Base-by-base conservation (phyloP, 1,140 invertebrate species). In the Aporrectodea caliginosa region DNA sequence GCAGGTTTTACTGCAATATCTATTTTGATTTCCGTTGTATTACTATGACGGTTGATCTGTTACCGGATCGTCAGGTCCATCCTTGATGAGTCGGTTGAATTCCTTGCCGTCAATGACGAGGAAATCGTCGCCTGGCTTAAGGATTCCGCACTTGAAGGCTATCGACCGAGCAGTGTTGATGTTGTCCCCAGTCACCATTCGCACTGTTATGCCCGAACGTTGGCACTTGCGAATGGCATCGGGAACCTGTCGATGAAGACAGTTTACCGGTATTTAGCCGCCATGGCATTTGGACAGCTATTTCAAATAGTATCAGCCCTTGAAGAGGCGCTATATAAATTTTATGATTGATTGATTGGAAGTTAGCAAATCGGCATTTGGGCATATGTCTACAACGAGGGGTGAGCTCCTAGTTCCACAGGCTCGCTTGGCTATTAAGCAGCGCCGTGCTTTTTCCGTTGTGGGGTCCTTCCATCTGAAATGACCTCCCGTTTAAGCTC, bases 151-250 rank as follows among this genome's bases (percentile, higher is more conserved):
- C 85, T 91, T 88, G 83, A 90, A 87, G 0, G 93, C 93, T 75
- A 94, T 93, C 0, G 93, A 92, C 83, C 92, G 92, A 22, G 94
- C 93, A 0, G 94, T 95, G 27, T 93, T 91, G 0, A 93, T 93
- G 87, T 95, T 94, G 88, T 94, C 93, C 16, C 93, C 93, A 0
- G 93, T 94, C 33, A 89, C 88, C 86, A 87, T 87, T 29, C 84
- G 83, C 12, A 87, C 83, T 90, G 98, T 98, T 86, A 99, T 99
- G 90, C 97, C 97, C 88, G 97, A 97, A 84, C 95, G 97, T 85
- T 97, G 93, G 89, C 97, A 99, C 89, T 98, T 99, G 85, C 95
- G 96, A n/a, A 99, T 97, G 83, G 98, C 98, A 89, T 98, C 96
- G 43, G 90, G 91, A 78, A 98, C 97, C 80, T 86, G 83, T 14